Base-by-base conservation (phyloP, 2,113 vertebrate genomes). In the Melanostigma gelatinosum region DNA sequence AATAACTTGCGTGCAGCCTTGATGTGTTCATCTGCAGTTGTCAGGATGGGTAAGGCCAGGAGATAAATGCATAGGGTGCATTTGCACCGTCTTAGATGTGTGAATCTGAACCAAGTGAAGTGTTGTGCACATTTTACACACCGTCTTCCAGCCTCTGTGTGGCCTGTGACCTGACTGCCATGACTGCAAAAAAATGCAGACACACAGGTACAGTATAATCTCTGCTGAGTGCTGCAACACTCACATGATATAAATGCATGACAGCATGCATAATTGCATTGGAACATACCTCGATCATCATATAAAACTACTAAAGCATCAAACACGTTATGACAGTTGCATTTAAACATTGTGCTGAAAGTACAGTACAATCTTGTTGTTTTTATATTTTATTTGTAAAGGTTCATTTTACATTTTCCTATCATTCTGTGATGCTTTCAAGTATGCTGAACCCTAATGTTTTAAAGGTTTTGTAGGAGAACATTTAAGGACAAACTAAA, bases 191-290 rank as follows among this genome's bases (percentile, higher is more conserved):
- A 58, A 72, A 66, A n/a, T 57, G 71, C 80, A 81, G 86, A 82
- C 76, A 61, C 57, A 85, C 79, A 78, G 80, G 76, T 89, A 82
- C n/a, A 61, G 60, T 79, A 52, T 79, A 62, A 85, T 84, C 65
- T 85, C 76, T 74, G 52, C 86, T 80, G 76, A 91, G 83, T 68
- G 65, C 73, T 82, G 72, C 72, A 65, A 85, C 76, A 32, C 73
- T 82, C 72, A 64, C 79, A 72, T 84, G 77, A 84, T 85, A 70
- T 83, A 83, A 87, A 88, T 88, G 79, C 88, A 90, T 52, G 52
- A 79, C 82, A 85, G 84, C 86, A 91, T 92, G 84, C 76, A 79
- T 81, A 88, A 90, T 90, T 87, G 71, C 89, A 86, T 92, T 90
- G 88, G 82, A 42, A 85, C 86, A 91, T 85, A 92, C 87, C 84